A percentile compares a stretch with the other conserved stretches of the same genome.
These are phyloP conservation scores for Yponomeuta evonymella DNA, from an alignment of 2,888 invertebrate species.

Conservation along the genomic window DNA sequence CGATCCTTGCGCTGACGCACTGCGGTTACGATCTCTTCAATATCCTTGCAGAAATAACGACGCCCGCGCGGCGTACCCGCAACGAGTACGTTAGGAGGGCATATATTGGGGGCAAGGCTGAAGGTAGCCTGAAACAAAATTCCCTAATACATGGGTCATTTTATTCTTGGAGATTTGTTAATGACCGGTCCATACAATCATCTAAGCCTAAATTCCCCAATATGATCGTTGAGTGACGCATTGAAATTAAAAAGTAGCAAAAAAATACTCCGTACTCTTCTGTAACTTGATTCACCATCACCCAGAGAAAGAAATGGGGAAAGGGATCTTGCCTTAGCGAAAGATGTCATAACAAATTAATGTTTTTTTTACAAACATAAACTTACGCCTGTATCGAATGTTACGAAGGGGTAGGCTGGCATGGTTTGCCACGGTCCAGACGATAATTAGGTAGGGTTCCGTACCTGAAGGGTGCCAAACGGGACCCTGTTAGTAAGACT, in stretches of 20 bases:
- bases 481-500: too few relatives aligned
- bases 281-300: background rate
- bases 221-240: background rate
- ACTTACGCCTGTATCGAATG: too few relatives aligned
- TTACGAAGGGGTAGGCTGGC: too few relatives aligned
- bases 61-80: background rate
- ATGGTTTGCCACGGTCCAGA: too few relatives aligned
- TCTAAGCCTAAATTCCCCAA: background rate
- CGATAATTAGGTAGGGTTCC: too few relatives aligned
- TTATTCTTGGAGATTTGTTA: background rate
- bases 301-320: too few relatives aligned
- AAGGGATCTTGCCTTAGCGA: too few relatives aligned
- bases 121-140: background rate
- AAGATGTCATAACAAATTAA: too few relatives aligned
- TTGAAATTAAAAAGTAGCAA: background rate
- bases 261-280: background rate
- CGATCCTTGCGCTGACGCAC: conserved; percentile 6
- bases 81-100: background rate
- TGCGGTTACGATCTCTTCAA: conserved; percentile 10
- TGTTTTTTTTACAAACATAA: too few relatives aligned
- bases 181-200: background rate
- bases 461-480: too few relatives aligned
- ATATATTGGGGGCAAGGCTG: background rate
- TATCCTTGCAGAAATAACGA: conserved; percentile 6
- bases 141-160: background rate